Conservation (phyloP, 2,888 invertebrate genomes). For the Hyles lineata region DNA sequence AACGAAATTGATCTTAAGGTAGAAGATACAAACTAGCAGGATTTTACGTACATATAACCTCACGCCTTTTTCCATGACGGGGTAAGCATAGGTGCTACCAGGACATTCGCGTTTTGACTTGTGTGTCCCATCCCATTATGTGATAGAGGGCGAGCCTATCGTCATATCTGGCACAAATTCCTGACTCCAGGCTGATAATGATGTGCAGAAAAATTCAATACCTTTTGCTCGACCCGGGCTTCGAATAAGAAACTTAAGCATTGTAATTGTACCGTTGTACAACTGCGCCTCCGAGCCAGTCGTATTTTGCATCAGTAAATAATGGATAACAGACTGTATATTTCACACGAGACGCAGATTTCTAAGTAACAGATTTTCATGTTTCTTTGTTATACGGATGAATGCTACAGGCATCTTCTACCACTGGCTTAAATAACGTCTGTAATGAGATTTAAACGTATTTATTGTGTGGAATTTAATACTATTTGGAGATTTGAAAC, state of each 20-base stretch:
- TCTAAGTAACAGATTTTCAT: constrained; percentile 41
- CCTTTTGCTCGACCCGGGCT: too few species aligned
- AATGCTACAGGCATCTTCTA: constrained; percentile 30
- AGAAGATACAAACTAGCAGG: background rate
- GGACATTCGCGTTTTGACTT: too few species aligned
- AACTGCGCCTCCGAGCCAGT: too few species aligned
- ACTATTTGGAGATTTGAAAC: background rate
- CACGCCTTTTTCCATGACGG: too few species aligned
- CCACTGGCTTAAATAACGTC: constrained; percentile 15
- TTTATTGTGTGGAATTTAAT: background rate
- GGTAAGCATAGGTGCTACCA: too few species aligned
- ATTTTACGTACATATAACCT: background rate
- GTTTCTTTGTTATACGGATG: constrained; percentile 37
- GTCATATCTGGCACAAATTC: too few species aligned
- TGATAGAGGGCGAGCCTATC: too few species aligned
- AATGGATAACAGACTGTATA: constrained; percentile 19
- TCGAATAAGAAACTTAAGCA: too few species aligned
- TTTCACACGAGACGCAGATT: constrained; percentile 12
- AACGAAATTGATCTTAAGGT: background rate
- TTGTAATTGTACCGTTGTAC: too few species aligned
- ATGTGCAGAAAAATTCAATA: too few species aligned
- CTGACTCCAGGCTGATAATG: too few species aligned
- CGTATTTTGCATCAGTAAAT: background rate
- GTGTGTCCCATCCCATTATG: too few species aligned
- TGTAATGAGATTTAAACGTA: background rate